Percentiles rank a stretch among this genome's conserved stretches.
Conservation (phyloP, 1,140 invertebrate genomes). For the Pygmarrhopalites habei region DNA sequence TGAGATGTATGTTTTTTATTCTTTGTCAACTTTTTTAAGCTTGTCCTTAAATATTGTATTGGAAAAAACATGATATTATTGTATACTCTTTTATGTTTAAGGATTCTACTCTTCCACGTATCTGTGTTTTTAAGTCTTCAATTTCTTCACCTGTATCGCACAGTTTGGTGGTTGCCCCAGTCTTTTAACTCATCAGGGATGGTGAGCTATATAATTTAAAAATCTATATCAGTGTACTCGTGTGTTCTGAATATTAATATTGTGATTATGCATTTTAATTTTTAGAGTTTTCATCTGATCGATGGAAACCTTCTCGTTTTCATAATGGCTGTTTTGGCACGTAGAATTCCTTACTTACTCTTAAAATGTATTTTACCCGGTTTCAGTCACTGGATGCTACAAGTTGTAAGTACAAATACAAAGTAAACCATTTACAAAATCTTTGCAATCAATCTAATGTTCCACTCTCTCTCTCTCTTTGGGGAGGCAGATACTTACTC, state of each 20-base stretch:
- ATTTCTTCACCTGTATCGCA: conserved; percentile 89
- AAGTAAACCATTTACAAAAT: too few relatives aligned
- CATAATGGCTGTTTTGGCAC: conserved; percentile 66
- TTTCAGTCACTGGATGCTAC: conserved; percentile 28
- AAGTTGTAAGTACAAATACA: conserved; percentile 40
- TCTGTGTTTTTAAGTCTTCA: conserved; percentile 49
- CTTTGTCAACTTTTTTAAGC: too few relatives aligned
- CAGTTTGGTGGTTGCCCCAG: conserved; percentile 94
- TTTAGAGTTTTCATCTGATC: conserved; percentile 91
- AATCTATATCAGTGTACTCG: background rate
- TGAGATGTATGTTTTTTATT: background rate
- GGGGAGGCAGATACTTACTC: too few relatives aligned
- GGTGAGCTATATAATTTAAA: conserved; percentile 52
- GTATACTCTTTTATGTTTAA: too few relatives aligned
- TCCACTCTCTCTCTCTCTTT: too few relatives aligned
- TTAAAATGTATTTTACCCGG: conserved; percentile 32
- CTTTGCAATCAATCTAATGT: too few relatives aligned
- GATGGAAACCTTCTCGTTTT: conserved; percentile 77
- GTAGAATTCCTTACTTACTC: conserved; percentile 64
- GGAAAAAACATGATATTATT: too few relatives aligned
- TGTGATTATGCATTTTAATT: conserved; percentile 39
- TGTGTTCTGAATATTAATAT: background rate
- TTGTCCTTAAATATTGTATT: too few relatives aligned
- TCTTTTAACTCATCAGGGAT: conserved; percentile 80
- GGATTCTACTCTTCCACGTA: conserved; percentile 28